Conservation (phyloP, 2,113 vertebrate species). For the Vulpes vulpes region DNA sequence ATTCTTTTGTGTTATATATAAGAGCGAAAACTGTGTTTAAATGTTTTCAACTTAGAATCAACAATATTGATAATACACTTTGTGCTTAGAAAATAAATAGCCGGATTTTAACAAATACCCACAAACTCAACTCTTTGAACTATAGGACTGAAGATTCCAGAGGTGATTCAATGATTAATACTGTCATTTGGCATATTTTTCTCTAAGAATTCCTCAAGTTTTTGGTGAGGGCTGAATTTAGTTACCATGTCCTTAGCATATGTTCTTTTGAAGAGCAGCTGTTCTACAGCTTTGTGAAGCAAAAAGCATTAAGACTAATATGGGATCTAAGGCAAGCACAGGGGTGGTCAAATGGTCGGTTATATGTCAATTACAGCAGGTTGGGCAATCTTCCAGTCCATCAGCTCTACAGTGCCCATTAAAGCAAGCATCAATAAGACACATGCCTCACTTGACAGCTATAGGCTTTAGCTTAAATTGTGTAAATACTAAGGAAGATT, state of each 20-base stretch:
- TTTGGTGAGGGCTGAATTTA: conserved; percentile 58
- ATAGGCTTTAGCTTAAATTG: background rate
- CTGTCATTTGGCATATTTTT: conserved; percentile 59
- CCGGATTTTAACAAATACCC: conserved; percentile 47
- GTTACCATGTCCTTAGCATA: conserved; percentile 70
- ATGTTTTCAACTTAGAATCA: background rate
- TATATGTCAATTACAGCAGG: conserved; percentile 17
- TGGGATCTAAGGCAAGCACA: conserved; percentile 65
- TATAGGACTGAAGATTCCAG: conserved; percentile 48
- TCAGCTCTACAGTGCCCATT: background rate
- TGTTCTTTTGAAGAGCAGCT: conserved; percentile 78
- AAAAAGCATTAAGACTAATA: conserved; percentile 59
- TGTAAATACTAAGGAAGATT: background rate
- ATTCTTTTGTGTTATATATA: conserved; percentile 9
- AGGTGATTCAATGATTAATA: conserved; percentile 59
- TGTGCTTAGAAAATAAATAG: conserved; percentile 34
- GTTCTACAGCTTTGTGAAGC: conserved; percentile 69
- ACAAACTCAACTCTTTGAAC: conserved; percentile 42
- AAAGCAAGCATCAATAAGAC: background rate
- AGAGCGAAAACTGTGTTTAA: background rate
- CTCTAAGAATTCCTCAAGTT: conserved; percentile 67
- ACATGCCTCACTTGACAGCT: background rate
- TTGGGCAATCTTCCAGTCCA: conserved; percentile 45
- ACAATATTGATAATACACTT: background rate
- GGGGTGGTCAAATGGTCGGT: conserved; percentile 59